A percentile compares a stretch with the other conserved stretches of the same genome.
Evolutionary conservation across 1,140 invertebrate species (phyloP).

Genomic region (Drosophila malerkotliana): DNA sequence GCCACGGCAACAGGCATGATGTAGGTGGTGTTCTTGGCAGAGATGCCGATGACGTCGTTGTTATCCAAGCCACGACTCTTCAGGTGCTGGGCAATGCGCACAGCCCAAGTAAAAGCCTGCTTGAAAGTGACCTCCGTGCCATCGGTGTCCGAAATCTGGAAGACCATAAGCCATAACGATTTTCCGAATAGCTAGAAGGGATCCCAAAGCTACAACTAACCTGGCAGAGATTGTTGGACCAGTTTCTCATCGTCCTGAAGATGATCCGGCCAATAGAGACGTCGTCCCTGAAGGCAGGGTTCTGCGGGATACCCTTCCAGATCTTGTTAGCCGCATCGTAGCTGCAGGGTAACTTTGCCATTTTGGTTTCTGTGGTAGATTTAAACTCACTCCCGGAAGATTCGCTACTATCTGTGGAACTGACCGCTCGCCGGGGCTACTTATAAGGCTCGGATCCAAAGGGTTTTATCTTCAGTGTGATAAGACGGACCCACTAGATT

Average conservation of each 20-base stretch:
- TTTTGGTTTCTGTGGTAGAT: slow-evolving; percentile 13
- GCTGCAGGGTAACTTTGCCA: slow-evolving; percentile 48
- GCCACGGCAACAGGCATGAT: slow-evolving; percentile 44
- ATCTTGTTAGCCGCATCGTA: slow-evolving; percentile 52
- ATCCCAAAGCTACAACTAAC: slow-evolving; percentile 16
- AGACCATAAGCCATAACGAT: not conserved
- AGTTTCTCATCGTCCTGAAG: slow-evolving; percentile 56
- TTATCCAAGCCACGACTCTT: slow-evolving; percentile 37
- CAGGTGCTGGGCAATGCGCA: slow-evolving; percentile 51
- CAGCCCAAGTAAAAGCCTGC: slow-evolving; percentile 42
- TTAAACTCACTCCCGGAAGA: slow-evolving; percentile 21
- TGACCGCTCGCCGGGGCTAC: slow-evolving; percentile 13
- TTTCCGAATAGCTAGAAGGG: not conserved
- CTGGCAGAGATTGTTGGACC: slow-evolving; percentile 59
- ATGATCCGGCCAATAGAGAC: slow-evolving; percentile 56
- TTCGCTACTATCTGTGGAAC: slow-evolving; percentile 28
- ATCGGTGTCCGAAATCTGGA: slow-evolving; percentile 49
- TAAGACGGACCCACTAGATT: slow-evolving; percentile 36
- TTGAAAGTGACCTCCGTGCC: slow-evolving; percentile 40
- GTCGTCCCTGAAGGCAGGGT: slow-evolving; percentile 43
- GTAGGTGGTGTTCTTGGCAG: slow-evolving; percentile 54
- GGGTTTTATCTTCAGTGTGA: slow-evolving; percentile 27
- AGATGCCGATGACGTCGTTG: slow-evolving; percentile 58
- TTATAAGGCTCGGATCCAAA: slow-evolving; percentile 32
- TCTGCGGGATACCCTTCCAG: slow-evolving; percentile 49